phyloP scores from a whole-genome alignment of 2,888 invertebrate genomes.

The Caenorhabditis sulstoni region DNA sequence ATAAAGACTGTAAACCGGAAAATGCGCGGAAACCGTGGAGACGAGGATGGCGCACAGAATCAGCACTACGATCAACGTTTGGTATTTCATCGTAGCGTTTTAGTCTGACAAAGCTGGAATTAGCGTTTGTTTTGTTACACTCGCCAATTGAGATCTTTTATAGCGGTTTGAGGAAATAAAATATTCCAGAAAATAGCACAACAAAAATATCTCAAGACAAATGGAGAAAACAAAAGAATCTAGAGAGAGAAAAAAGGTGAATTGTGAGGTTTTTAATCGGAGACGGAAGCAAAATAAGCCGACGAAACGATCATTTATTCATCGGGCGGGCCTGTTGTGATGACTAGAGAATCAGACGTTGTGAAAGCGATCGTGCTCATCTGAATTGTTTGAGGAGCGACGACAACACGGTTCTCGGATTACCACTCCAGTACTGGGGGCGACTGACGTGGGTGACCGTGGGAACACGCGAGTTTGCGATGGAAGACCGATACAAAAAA shows the following conservation, averaged over 20 bases:
- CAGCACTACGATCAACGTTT: constrained; percentile 19
- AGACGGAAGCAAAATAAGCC: constrained; percentile 11
- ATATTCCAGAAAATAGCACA: constrained; percentile 7
- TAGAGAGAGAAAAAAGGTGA: constrained; percentile 1
- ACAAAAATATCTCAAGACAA: not conserved
- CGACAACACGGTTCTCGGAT: constrained; percentile 27
- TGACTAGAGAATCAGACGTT: constrained; percentile 22
- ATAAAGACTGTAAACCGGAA: constrained; percentile 61
- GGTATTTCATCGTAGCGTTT: constrained; percentile 33
- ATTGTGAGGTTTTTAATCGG: not conserved
- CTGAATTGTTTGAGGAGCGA: not conserved
- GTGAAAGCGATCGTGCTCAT: constrained; percentile 12
- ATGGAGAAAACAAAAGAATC: constrained; percentile 5
- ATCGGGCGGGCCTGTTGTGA: not conserved
- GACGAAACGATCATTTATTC: constrained; percentile 19
- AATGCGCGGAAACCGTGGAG: constrained; percentile 36
- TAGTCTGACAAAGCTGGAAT: constrained; percentile 20
- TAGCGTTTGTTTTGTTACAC: constrained; percentile 26
- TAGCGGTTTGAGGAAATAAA: not conserved
- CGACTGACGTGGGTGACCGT: constrained; percentile 51
- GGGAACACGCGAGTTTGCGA: constrained; percentile 10
- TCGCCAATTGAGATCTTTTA: too few species aligned
- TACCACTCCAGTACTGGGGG: constrained; percentile 44
- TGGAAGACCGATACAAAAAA: constrained; percentile 23
- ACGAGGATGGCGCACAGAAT: constrained; percentile 10